Base-by-base conservation (phyloP, 2,888 invertebrate species). In the Amblyteles armatorius region DNA sequence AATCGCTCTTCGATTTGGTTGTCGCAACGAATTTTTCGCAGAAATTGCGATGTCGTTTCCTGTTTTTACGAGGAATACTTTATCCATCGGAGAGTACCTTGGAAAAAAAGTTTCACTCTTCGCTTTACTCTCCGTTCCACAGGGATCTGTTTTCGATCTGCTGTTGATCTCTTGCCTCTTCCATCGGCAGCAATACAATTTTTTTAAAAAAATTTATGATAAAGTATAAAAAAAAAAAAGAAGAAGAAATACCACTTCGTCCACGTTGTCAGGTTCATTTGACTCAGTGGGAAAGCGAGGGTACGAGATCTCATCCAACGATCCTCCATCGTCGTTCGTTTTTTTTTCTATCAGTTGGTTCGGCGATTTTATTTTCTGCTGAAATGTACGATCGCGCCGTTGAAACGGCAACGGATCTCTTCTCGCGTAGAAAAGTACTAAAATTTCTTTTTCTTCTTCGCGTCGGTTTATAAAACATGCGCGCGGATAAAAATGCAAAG, bases 221-320 rank as follows among this genome's bases (percentile, higher is more conserved):
- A 50, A 55, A n/a, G 6, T 16, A 65, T 33, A 36, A n/a, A 65
- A 71, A 63, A 71, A 71, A 36, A n/a, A 65, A 71, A 63, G 52
- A 71, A 16, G 1, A 29, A 71, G 26, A 69, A 29, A 48, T 67
- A 67, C 19, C 40, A 68, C 48, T 67, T 79, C 72, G 60, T 85
- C 79, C 19, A 71, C 76, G 71, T 79, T 48, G 63, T 65, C 78
- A 81, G 84, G 82, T 79, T 76, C 52, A n/a, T 80, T 79, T 67
- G 44, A 71, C 33, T 79, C 36, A 33, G 82, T 73, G 22, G 63
- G 57, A 69, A 60, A 55, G 72, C 78, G 48, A 57, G 79, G 73
- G 65, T 85, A 72, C 72, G 82, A 72, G 52, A 79, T 76, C 33
- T 63, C 50, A 68, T 76, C 79, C 74, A 82, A 71, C 40, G 40